Base-by-base conservation (phyloP, 2,888 invertebrate genomes). In the Tanytarsus gracilentus region DNA sequence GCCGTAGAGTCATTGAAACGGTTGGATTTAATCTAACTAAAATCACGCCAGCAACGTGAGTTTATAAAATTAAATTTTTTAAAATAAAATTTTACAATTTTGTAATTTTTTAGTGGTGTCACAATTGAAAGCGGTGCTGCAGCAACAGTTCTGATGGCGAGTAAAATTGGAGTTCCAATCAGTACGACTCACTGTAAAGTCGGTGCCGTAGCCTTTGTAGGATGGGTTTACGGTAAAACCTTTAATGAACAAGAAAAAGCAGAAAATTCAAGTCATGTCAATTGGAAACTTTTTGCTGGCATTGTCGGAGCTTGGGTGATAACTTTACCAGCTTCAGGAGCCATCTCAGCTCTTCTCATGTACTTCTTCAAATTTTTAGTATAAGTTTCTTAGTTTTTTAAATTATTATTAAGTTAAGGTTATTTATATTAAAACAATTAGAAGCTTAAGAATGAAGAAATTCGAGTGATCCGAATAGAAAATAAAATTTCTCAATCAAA, bases 181-280 rank as follows among this genome's bases (percentile, higher is more conserved):
- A 94, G 93, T 65, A 98, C 98, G 9, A 99, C 98, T 2, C 98
- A 99, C 73, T 99, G 98, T 76, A 99, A 99, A 78, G 97, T 98
- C 25, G 98, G 98, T 62, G 95, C 95, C n/a, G 95, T 99, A 36
- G 97, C 99, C 48, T 91, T 90, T 71, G 96, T 97, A 62, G 97
- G 96, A 11, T 88, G 90, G 76, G 84, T 9, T 18, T 44, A 44
- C 23, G 44, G 44, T 8, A 44, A 44, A 44, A 44, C 44, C 16
- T 18, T 1, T 14, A 40, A 40, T 40, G 14, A 36, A 1, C 36
- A n/a, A 18, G 84, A 66, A 83, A 82, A 61, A 76, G 82, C 39
- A 18, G 77, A 58, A 16, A n/a, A n/a, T n/a, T n/a, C n/a, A n/a
- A n/a, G n/a, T n/a, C 21, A 11, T 16, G 29, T 61, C 44, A 61